Percentiles rank a stretch among this genome's conserved stretches.
phyloP scores from a whole-genome alignment of 1,140 invertebrate genomes.

The Dysdera silvatica region DNA sequence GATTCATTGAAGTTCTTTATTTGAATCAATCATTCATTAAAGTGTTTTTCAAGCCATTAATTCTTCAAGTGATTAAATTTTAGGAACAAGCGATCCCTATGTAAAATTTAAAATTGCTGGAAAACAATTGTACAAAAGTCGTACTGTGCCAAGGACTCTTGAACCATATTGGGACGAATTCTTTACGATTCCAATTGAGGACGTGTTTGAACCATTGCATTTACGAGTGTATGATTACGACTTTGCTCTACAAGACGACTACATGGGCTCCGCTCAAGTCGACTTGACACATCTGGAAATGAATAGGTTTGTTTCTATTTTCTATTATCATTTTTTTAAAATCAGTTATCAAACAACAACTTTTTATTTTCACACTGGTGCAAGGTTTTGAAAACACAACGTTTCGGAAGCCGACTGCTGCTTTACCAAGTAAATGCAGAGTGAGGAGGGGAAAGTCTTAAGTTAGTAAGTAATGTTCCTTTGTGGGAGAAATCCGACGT shows the following conservation, averaged over 20 bases:
- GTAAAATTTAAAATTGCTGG: constrained; percentile 92
- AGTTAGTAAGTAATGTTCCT: too few relatives aligned
- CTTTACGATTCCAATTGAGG: constrained; percentile 88
- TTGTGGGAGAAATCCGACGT: too few relatives aligned
- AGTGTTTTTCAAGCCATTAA: neutral
- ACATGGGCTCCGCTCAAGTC: constrained; percentile 83
- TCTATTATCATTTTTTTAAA: neutral
- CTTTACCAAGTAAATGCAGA: too few relatives aligned
- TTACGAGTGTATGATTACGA: constrained; percentile 97
- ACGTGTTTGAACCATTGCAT: constrained; percentile 76
- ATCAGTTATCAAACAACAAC: too few relatives aligned
- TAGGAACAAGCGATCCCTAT: constrained; percentile 95
- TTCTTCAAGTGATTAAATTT: neutral
- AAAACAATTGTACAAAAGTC: constrained; percentile 83
- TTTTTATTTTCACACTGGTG: too few relatives aligned
- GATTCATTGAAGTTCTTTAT: neutral
- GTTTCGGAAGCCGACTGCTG: too few relatives aligned
- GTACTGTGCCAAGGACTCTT: constrained; percentile 78
- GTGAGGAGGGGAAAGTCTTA: too few relatives aligned
- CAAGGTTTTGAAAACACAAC: too few relatives aligned
- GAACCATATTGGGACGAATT: constrained; percentile 95
- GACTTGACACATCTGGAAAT: constrained; percentile 77
- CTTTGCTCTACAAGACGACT: constrained; percentile 93
- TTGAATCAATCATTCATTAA: neutral
- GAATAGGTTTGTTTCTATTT: constrained; percentile 51